Percentiles rank a stretch among this genome's conserved stretches.
Conservation (phyloP, 2,797 vertebrate genomes). For the Protonibea diacanthus region DNA sequence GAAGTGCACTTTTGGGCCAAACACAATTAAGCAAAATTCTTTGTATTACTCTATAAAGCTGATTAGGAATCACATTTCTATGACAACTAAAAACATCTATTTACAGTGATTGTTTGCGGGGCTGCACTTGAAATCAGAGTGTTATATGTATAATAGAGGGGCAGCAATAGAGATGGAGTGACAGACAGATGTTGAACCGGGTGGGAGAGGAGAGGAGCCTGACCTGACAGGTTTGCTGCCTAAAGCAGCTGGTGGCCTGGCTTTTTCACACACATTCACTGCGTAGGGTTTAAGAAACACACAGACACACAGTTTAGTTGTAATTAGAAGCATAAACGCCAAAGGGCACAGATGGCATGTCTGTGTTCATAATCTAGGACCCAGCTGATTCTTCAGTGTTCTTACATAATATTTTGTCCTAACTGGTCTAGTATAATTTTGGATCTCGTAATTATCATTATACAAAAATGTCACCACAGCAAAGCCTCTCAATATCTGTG, state of each 20-base stretch:
- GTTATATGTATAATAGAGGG: conserved; percentile 34
- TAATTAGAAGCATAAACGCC: conserved; percentile 24
- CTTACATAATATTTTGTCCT: conserved; percentile 8
- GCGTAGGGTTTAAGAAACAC: conserved; percentile 13
- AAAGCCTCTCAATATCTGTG: neutral
- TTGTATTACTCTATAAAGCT: conserved; percentile 57
- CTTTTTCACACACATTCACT: neutral
- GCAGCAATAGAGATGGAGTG: conserved; percentile 11
- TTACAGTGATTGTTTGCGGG: conserved; percentile 35
- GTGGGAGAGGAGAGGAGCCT: conserved; percentile 30
- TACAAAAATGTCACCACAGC: neutral
- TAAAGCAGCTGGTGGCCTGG: conserved; percentile 28
- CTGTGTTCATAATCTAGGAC: conserved; percentile 22
- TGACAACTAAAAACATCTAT: conserved; percentile 51
- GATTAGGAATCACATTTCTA: conserved; percentile 55
- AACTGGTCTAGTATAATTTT: neutral
- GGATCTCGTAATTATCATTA: neutral
- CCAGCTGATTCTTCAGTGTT: conserved; percentile 21
- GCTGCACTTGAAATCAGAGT: conserved; percentile 32
- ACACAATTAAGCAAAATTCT: conserved; percentile 63
- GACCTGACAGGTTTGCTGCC: conserved; percentile 25
- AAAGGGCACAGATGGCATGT: conserved; percentile 13
- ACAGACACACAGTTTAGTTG: neutral
- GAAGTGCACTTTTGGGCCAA: conserved; percentile 64
- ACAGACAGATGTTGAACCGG: conserved; percentile 49